These are phyloP conservation scores for Pollenia labialis DNA, from an alignment of 2,888 invertebrate species.

Conservation along the genomic window DNA sequence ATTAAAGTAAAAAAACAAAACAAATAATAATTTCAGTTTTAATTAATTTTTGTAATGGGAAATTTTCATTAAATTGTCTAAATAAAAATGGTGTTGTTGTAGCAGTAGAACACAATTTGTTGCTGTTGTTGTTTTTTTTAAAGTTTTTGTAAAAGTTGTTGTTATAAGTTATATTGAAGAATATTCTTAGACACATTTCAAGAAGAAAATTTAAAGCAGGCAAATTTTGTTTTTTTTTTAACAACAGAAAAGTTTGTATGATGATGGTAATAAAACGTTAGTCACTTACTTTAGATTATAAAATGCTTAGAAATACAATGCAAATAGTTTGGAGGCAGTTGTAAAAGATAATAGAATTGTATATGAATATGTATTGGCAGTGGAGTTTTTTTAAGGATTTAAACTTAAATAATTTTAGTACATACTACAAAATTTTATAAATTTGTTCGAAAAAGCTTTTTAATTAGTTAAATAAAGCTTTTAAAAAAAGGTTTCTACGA, in stretches of 20 bases:
- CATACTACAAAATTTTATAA: no score
- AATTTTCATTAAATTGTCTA: no score
- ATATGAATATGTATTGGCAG: not conserved
- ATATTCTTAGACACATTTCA: not conserved
- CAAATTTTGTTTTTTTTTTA: slow-evolving; percentile 21
- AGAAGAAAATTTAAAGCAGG: slow-evolving; percentile 9
- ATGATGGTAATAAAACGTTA: slow-evolving; percentile 27
- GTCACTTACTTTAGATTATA: slow-evolving; percentile 28
- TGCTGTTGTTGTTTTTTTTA: not conserved
- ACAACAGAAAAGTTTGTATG: slow-evolving; percentile 7
- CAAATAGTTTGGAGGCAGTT: not conserved
- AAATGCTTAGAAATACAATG: slow-evolving; percentile 35
- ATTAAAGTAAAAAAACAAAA: no score
- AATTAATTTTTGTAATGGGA: no score
- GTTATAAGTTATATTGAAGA: no score
- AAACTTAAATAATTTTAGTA: no score
- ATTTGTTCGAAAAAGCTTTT: no score
- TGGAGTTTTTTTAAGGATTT: not conserved
- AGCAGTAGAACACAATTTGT: not conserved
- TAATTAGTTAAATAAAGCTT: not conserved
- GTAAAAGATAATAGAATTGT: not conserved
- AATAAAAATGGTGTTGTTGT: no score
- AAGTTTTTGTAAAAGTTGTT: not conserved
- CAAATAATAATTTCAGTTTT: not conserved
- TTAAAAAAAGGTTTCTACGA: not conserved